Evolutionary conservation across 92 coral and sea anemone species (phyloP), one percentile per base, ranked within the genome.

Genomic region (Isaurus tuberculatus): DNA sequence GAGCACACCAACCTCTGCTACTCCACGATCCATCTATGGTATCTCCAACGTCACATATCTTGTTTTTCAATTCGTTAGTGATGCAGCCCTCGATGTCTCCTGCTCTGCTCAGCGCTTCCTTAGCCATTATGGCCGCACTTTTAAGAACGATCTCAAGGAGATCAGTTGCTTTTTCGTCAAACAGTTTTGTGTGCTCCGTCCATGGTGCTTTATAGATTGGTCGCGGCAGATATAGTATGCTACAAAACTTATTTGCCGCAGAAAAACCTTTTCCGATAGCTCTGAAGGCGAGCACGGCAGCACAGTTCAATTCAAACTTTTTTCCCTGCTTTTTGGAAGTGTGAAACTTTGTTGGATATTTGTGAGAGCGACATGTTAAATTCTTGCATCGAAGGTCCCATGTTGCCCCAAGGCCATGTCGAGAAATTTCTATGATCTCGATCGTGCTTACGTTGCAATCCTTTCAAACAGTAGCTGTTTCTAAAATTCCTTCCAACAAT

Each of bases 361-460:
- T 13, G 65, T 37, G 44, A 46, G 86, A 81, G 31, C 19, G 30
- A 28, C 86, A 81, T 43, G 17, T 48, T 69, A 31, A 43, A 8
- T 29, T 49, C 19, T 70, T 80, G 43, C 85, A 80, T 20, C 61
- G 55, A 80, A 80, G 60, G 30, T 9, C 0, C 85, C 65, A 81
- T 66, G 46, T 81, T 23, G 66, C 85, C 19, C 85, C 75, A 14
- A 81, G 73, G 73, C 85, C 85, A 28, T 81, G 85, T 81, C 44
- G 58, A 28, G 73, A 65, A 22, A 61, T 26, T 43, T 65, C 75
- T 14, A 63, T 4, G 37, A 81, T 58, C 44, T 66, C 46, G 33
- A 65, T 19, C 8, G 40, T n/a, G n/a, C 64, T 81, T 25, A 14
- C 19, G 1, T 71, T 22, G 36, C 58, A 71, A 3, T 71, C 77